Percentiles rank a stretch among this genome's conserved stretches.
phyloP scores from a whole-genome alignment of 2,888 invertebrate genomes.

The Xestobium rufovillosum region DNA sequence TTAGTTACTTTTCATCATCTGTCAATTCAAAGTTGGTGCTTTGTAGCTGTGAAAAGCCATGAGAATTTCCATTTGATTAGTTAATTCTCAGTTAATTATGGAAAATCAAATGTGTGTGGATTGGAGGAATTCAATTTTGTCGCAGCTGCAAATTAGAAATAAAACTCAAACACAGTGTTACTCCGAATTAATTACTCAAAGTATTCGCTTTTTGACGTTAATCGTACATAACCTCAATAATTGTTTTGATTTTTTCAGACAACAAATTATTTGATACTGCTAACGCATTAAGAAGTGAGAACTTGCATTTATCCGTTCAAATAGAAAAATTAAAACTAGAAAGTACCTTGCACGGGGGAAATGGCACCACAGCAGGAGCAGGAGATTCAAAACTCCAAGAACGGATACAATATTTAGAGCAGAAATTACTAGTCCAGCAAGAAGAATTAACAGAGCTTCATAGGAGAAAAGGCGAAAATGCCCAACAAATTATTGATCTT shows the following conservation, averaged over 20 bases:
- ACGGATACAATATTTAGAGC: conserved; percentile 68
- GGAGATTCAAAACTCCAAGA: conserved; percentile 38
- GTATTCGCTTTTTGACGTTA: conserved; percentile 50
- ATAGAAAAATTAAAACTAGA: conserved; percentile 72
- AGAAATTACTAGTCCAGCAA: conserved; percentile 77
- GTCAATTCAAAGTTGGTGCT: too few species aligned
- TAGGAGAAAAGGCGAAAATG: conserved; percentile 82
- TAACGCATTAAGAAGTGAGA: conserved; percentile 72
- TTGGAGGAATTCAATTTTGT: conserved; percentile 67
- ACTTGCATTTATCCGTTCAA: conserved; percentile 75
- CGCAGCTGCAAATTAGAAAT: conserved; percentile 66
- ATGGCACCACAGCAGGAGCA: conserved; percentile 24
- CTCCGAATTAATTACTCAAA: conserved; percentile 71
- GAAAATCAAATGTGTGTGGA: conserved; percentile 33
- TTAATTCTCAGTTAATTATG: too few species aligned
- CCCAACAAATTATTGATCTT: conserved; percentile 87
- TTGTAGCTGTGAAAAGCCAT: too few species aligned
- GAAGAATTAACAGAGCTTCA: conserved; percentile 90
- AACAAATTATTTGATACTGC: conserved; percentile 80
- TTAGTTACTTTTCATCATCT: too few species aligned
- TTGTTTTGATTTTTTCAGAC: conserved; percentile 52
- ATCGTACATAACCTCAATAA: conserved; percentile 15
- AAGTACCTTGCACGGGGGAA: conserved; percentile 32
- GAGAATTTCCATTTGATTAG: too few species aligned
- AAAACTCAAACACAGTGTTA: conserved; percentile 67